Conservation (phyloP, 1,140 invertebrate species). For the Drosophila albomicans region DNA sequence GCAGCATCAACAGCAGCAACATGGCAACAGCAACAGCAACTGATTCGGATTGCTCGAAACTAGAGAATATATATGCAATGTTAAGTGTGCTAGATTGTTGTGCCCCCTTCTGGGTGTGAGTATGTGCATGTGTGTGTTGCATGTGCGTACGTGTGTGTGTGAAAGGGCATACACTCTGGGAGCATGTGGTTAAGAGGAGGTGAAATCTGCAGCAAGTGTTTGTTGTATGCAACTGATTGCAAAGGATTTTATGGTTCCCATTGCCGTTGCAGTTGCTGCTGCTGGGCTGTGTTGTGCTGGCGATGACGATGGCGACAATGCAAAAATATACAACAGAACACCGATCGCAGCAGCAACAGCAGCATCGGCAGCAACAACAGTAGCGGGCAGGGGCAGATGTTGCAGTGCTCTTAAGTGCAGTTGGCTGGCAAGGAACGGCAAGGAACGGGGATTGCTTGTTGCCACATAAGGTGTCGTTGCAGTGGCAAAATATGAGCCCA, state of each 20-base stretch:
- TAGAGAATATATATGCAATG: slow-evolving; percentile 12
- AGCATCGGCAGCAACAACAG: not conserved
- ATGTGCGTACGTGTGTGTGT: slow-evolving; percentile 12
- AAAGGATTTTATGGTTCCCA: slow-evolving; percentile 70
- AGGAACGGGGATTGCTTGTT: slow-evolving; percentile 58
- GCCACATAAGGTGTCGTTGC: slow-evolving; percentile 79
- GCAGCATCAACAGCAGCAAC: slow-evolving; percentile 7
- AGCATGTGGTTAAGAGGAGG: slow-evolving; percentile 27
- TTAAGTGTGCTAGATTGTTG: slow-evolving; percentile 6
- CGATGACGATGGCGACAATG: slow-evolving; percentile 48
- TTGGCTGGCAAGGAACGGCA: slow-evolving; percentile 9
- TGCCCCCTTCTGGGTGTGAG: slow-evolving; percentile 1
- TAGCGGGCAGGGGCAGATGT: slow-evolving; percentile 43
- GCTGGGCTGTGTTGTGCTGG: slow-evolving; percentile 37
- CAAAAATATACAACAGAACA: slow-evolving; percentile 57
- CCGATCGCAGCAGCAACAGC: slow-evolving; percentile 50
- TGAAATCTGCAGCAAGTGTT: slow-evolving; percentile 63
- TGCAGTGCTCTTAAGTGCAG: slow-evolving; percentile 70
- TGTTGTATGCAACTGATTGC: slow-evolving; percentile 81
- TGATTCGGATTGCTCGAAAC: slow-evolving; percentile 33
- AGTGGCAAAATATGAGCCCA: slow-evolving; percentile 74
- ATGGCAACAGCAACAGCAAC: slow-evolving; percentile 33
- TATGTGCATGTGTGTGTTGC: slow-evolving; percentile 2
- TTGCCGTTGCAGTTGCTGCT: slow-evolving; percentile 25
- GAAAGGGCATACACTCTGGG: slow-evolving; percentile 24